Base-by-base conservation (phyloP, 1,140 invertebrate species). In the Mercenaria mercenaria region DNA sequence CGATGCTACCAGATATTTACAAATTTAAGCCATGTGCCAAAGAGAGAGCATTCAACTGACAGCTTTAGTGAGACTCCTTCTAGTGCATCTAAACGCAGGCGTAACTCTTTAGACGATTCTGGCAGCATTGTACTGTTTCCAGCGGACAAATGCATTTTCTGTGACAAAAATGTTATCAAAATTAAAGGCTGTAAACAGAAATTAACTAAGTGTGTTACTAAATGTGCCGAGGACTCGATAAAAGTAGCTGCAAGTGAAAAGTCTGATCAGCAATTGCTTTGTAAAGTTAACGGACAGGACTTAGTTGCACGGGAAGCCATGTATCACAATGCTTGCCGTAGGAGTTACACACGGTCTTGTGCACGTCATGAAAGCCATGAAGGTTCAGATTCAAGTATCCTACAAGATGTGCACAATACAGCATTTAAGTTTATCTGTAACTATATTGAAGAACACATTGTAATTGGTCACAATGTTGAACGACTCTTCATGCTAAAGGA, bases 181-280 rank as follows among this genome's bases (percentile, higher is more conserved):
- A 52, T 80, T 4, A 88, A 88, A 77, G 76, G 86, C 26, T 11
- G 23, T 18, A 88, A 80, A 32, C 72, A 88, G 61, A 80, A 61
- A 61, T 34, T 64, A 0, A 64, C 74, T 47, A 88, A 64, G 56
- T 88, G 84, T 76, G 85, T 79, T 10, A 88, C 76, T 11, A 88
- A 88, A 32, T 64, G 74, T 50, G 72, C 74, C 1, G 72, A 88
- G 64, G 52, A 88, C 10, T 88, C 85, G 10, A 88, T 88, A 43
- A 61, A 79, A 67, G 1, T 34, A 32, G 84, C 50, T 64, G 85
- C 52, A 29, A 56, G 23, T 29, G 37, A 56, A 43, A 87, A 76
- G 39, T 76, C 4, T 76, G 67, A 87, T 50, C 18, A 56, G 1
- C 3, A 2, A 13, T 87, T 4, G 15, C 50, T 41, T 50, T 43